These are phyloP conservation scores for Umimayanthus chanpuru DNA, from an alignment of 92 coral and sea anemone species.

Conservation along the genomic window DNA sequence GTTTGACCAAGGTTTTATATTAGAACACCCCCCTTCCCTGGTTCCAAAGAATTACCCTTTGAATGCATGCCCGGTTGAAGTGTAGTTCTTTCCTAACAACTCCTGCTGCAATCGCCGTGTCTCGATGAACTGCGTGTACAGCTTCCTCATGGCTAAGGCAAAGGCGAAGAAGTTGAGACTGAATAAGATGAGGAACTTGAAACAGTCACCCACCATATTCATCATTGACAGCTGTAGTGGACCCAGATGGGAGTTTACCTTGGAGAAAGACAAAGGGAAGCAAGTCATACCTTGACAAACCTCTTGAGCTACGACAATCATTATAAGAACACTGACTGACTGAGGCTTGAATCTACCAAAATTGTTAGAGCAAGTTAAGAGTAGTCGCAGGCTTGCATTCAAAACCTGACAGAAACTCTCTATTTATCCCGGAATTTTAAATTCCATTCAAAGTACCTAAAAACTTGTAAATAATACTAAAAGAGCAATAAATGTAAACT, in stretches of 20 bases:
- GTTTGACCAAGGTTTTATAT: too few relatives aligned
- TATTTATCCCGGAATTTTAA: too few relatives aligned
- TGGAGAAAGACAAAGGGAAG: neutral
- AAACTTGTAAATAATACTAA: too few relatives aligned
- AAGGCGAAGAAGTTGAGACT: slow-evolving; percentile 24
- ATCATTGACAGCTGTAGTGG: slow-evolving; percentile 33
- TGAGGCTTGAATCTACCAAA: too few relatives aligned
- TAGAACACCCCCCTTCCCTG: neutral
- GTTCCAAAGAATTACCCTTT: neutral
- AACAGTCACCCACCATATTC: slow-evolving; percentile 32
- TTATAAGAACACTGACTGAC: too few relatives aligned
- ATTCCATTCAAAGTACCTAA: too few relatives aligned
- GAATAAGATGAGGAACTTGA: slow-evolving; percentile 40
- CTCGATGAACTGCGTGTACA: slow-evolving; percentile 32
- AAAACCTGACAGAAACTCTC: too few relatives aligned
- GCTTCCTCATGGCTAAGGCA: slow-evolving; percentile 34
- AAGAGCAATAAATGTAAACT: too few relatives aligned
- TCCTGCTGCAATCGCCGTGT: neutral
- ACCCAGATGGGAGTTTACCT: slow-evolving; percentile 42
- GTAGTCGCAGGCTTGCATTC: too few relatives aligned
- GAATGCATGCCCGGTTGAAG: neutral
- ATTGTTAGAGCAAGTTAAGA: too few relatives aligned
- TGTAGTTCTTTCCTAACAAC: neutral
- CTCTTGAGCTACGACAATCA: neutral
- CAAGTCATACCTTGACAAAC: neutral